Evolutionary conservation across 2,888 invertebrate genomes (phyloP).

Genomic region (Tolmerus cingulatus): DNA sequence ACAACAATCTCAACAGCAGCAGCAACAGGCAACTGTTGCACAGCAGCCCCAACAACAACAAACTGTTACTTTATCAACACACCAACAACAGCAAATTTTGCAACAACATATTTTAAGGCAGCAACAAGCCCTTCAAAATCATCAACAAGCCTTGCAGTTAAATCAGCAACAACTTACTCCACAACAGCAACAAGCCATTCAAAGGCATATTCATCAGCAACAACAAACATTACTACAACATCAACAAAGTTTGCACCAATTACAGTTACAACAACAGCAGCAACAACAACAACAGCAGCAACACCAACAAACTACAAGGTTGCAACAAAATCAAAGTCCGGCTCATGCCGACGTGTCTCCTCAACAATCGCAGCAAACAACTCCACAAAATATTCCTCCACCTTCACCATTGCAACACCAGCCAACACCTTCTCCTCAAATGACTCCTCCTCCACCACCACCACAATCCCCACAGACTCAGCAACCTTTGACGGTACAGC

Average conservation of each 20-base stretch:
- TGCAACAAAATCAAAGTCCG: slow-evolving; percentile 61
- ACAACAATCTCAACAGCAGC: slow-evolving; percentile 51
- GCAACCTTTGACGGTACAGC: slow-evolving; percentile 53
- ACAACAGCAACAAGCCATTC: slow-evolving; percentile 61
- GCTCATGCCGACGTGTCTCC: slow-evolving; percentile 59
- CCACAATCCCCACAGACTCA: slow-evolving; percentile 56
- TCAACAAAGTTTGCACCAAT: slow-evolving; percentile 65
- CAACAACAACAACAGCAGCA: slow-evolving; percentile 50
- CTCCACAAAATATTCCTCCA: slow-evolving; percentile 57
- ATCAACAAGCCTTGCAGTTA: slow-evolving; percentile 57
- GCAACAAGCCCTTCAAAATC: slow-evolving; percentile 47
- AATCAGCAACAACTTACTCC: slow-evolving; percentile 57
- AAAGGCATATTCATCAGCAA: slow-evolving; percentile 69
- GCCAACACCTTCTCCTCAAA: slow-evolving; percentile 58
- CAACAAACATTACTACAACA: slow-evolving; percentile 62
- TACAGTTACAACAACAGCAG: slow-evolving; percentile 55
- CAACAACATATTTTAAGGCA: slow-evolving; percentile 56
- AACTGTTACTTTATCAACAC: slow-evolving; percentile 56
- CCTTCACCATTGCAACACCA: slow-evolving; percentile 57
- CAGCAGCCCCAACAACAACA: slow-evolving; percentile 55
- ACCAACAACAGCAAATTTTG: slow-evolving; percentile 55
- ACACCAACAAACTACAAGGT: slow-evolving; percentile 58
- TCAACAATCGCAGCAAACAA: slow-evolving; percentile 54
- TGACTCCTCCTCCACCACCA: slow-evolving; percentile 61
- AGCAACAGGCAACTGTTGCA: slow-evolving; percentile 49